A percentile compares a stretch with the other conserved stretches of the same genome.
phyloP scores from a whole-genome alignment of 2,797 vertebrate species.

The Graptemys geographica region DNA sequence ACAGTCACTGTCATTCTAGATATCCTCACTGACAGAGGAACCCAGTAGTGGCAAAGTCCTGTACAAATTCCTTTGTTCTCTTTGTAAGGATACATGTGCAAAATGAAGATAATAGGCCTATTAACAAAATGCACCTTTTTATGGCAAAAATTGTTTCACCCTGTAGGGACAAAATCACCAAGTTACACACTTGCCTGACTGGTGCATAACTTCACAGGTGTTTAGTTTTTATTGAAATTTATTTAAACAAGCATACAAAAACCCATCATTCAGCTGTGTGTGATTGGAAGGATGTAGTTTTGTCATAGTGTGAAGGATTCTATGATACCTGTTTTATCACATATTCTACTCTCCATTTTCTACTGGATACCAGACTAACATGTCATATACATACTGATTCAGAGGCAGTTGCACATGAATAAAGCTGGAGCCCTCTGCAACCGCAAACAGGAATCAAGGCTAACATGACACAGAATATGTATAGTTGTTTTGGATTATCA shows the following conservation, averaged over 20 bases:
- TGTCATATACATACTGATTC: neutral
- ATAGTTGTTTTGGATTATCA: neutral
- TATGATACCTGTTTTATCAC: neutral
- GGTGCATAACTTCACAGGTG: neutral
- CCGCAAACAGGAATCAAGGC: neutral
- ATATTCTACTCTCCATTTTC: neutral
- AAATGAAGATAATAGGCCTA: neutral
- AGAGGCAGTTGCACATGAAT: neutral
- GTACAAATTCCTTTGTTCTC: neutral
- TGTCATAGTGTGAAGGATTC: neutral
- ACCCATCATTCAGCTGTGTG: neutral
- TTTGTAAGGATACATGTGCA: neutral
- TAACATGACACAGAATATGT: neutral
- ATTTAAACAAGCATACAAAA: neutral
- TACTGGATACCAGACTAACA: neutral
- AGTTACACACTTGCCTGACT: neutral
- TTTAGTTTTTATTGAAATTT: neutral
- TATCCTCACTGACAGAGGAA: neutral
- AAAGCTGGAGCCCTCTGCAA: neutral
- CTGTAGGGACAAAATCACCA: neutral
- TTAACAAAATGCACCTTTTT: neutral
- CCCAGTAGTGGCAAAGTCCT: neutral
- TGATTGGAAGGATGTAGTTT: neutral
- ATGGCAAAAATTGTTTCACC: conserved; percentile 48
- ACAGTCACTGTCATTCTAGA: neutral